Evolutionary conservation across 2,888 invertebrate genomes (phyloP).

Genomic region (Chrysotoxum bicinctum): DNA sequence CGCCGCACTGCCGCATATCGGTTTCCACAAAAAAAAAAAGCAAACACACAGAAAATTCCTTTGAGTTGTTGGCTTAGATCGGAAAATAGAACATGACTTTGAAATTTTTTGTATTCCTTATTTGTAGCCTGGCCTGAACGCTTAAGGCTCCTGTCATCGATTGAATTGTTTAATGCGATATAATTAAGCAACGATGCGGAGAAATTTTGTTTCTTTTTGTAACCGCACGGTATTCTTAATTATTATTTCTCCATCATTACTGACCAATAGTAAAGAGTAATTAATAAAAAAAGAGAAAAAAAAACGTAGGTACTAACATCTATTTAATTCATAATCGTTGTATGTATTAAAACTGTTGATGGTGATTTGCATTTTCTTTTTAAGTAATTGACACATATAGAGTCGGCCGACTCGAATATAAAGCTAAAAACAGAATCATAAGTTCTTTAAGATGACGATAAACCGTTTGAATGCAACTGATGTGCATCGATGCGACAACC

Average conservation of each 20-base stretch:
- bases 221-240: background rate
- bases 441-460: constrained; percentile 32
- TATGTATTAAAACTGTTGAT: constrained; percentile 64
- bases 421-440: constrained; percentile 22
- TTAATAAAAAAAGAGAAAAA: constrained; percentile 5
- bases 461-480: constrained; percentile 72
- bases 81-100: constrained; percentile 55
- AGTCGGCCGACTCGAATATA: constrained; percentile 2
- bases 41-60: constrained; percentile 27
- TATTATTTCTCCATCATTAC: background rate
- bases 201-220: constrained; percentile 8
- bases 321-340: constrained; percentile 49
- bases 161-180: constrained; percentile 58
- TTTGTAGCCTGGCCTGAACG: constrained; percentile 22
- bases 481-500: constrained; percentile 70
- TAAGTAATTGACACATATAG: constrained; percentile 64
- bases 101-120: constrained; percentile 27
- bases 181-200: constrained; percentile 53
- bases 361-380: constrained; percentile 67
- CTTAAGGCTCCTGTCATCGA: constrained; percentile 59
- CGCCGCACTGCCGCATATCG: constrained; percentile 59
- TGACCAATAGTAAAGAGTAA: constrained; percentile 33
- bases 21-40: constrained; percentile 35
- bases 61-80: constrained; percentile 55
- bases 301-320: background rate